Percentiles rank a stretch among this genome's conserved stretches.
These are phyloP conservation scores for Bedellia somnulentella DNA, from an alignment of 2,888 invertebrate genomes.

Conservation along the genomic window DNA sequence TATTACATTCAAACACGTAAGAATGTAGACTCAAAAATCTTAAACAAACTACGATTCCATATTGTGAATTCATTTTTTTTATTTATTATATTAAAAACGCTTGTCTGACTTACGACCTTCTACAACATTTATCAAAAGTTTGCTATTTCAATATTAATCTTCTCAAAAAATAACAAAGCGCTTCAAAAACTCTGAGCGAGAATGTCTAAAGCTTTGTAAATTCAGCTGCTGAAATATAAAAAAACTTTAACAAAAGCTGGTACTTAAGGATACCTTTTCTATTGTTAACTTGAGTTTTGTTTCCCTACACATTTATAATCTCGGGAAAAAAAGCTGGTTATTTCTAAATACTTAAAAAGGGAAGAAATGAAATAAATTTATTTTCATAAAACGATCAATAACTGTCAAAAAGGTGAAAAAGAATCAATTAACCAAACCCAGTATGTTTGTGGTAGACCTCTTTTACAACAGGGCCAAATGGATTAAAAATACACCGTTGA, in stretches of 20 bases:
- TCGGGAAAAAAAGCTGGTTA: slow-evolving; percentile 1
- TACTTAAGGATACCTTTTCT: not conserved
- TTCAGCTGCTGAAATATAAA: slow-evolving; percentile 1
- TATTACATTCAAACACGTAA: too few species aligned
- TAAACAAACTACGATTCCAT: too few species aligned
- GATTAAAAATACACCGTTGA: too few species aligned
- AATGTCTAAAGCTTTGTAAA: not conserved
- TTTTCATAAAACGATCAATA: slow-evolving; percentile 6
- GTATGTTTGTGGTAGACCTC: slow-evolving; percentile 1
- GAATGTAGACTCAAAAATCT: too few species aligned
- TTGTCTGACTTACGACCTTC: too few species aligned
- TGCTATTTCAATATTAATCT: too few species aligned
- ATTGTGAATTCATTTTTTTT: too few species aligned
- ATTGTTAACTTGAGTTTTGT: not conserved
- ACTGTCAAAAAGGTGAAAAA: slow-evolving; percentile 6
- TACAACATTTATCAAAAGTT: too few species aligned
- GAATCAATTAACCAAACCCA: slow-evolving; percentile 5
- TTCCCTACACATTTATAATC: slow-evolving; percentile 1
- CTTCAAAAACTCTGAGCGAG: too few species aligned
- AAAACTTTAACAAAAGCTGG: not conserved
- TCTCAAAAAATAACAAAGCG: too few species aligned
- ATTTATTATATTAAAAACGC: too few species aligned
- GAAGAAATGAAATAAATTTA: slow-evolving; percentile 6
- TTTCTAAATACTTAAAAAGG: not conserved
- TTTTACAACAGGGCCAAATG: not conserved